These are phyloP conservation scores for Patella pellucida DNA, from an alignment of 2,888 invertebrate genomes.

Conservation along the genomic window DNA sequence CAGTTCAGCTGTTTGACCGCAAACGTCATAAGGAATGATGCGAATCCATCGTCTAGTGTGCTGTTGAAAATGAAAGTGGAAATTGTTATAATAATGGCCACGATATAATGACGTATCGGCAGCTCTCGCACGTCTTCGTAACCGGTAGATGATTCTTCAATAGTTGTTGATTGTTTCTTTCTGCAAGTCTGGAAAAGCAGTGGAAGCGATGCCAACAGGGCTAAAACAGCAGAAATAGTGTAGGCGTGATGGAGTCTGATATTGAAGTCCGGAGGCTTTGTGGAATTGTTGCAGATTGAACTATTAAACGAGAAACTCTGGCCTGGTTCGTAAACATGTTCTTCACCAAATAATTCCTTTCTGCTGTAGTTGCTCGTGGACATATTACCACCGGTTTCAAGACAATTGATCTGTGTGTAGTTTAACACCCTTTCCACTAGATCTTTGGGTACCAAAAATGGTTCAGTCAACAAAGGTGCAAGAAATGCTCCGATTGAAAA, in stretches of 20 bases:
- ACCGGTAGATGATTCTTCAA: background rate
- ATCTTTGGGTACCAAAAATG: background rate
- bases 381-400: too few relatives aligned
- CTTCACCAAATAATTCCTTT: too few relatives aligned
- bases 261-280: background rate
- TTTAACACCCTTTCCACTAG: too few relatives aligned
- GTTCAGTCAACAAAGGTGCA: background rate
- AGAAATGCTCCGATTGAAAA: background rate
- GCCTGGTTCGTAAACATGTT: too few relatives aligned
- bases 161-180: background rate
- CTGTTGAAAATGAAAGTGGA: background rate
- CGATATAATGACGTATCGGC: background rate
- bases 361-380: too few relatives aligned
- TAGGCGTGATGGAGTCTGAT: background rate
- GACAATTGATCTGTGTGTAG: too few relatives aligned
- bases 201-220: background rate
- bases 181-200: background rate
- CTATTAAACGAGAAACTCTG: background rate
- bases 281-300: background rate
- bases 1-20: conserved; percentile 1
- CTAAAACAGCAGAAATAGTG: background rate
- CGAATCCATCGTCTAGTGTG: background rate
- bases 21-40: background rate
- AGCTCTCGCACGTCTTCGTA: background rate
- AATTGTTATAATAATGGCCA: background rate